A percentile compares a stretch with the other conserved stretches of the same genome.
These are phyloP conservation scores for Meganola albula DNA, from an alignment of 2,888 invertebrate species.

Conservation along the genomic window DNA sequence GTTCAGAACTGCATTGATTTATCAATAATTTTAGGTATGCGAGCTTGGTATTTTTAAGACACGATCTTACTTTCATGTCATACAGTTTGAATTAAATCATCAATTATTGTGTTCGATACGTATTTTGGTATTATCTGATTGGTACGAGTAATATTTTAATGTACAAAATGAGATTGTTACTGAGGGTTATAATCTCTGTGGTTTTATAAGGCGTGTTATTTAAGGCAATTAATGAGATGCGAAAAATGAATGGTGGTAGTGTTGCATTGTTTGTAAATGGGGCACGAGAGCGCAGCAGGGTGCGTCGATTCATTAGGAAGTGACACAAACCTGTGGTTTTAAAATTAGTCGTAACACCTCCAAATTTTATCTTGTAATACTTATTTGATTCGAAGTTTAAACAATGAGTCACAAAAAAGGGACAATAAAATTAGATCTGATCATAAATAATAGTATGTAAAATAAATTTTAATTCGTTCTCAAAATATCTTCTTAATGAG, in stretches of 20 bases:
- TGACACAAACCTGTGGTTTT: constrained; percentile 32
- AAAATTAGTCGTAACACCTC: constrained; percentile 27
- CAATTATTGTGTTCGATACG: constrained; percentile 61
- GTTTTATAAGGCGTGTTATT: constrained; percentile 29
- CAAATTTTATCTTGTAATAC: constrained; percentile 8
- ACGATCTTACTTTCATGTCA: constrained; percentile 75
- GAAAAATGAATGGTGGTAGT: constrained; percentile 39
- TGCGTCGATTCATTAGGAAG: constrained; percentile 41
- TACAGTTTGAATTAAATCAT: constrained; percentile 66
- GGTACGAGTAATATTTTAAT: constrained; percentile 49
- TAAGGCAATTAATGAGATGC: constrained; percentile 37
- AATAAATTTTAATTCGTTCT: too few species aligned
- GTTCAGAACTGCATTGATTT: constrained; percentile 71
- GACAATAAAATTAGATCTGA: too few species aligned
- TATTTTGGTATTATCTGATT: constrained; percentile 67
- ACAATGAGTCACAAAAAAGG: too few species aligned
- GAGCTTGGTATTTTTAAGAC: constrained; percentile 67
- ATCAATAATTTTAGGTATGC: constrained; percentile 73
- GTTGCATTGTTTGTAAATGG: constrained; percentile 65
- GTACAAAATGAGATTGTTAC: constrained; percentile 27
- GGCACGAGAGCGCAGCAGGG: constrained; percentile 51
- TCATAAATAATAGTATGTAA: too few species aligned
- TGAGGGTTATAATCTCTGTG: constrained; percentile 15
- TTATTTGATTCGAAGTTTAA: too few species aligned
- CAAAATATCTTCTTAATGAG: too few species aligned